A percentile compares a stretch with the other conserved stretches of the same genome.
Conservation (phyloP, 2,797 vertebrate genomes). For the Gallinago stenura region DNA sequence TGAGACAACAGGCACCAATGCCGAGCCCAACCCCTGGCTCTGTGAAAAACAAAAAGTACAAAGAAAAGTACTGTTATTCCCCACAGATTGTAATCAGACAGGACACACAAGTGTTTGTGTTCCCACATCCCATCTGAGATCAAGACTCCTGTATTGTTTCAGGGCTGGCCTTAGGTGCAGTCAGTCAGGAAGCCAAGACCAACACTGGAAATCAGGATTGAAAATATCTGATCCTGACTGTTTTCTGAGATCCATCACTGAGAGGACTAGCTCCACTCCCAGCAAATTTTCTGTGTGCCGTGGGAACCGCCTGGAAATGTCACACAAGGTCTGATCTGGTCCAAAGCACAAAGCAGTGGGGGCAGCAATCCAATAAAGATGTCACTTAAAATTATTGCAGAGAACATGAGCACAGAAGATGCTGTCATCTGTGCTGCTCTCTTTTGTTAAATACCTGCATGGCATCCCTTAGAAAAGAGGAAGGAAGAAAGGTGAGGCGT, state of each 20-base stretch:
- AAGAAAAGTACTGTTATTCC: not conserved
- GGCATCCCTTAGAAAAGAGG: not conserved
- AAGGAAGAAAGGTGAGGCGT: not conserved
- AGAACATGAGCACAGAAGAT: not conserved
- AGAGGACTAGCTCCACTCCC: not conserved
- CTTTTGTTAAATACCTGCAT: not conserved
- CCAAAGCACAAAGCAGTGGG: not conserved
- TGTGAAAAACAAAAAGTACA: slow-evolving; percentile 68
- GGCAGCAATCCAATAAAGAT: not conserved
- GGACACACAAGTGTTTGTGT: slow-evolving; percentile 47
- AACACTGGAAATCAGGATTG: slow-evolving; percentile 28
- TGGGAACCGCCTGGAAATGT: slow-evolving; percentile 4
- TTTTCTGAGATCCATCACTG: not conserved
- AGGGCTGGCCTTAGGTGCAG: slow-evolving; percentile 20
- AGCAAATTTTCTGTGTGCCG: not conserved
- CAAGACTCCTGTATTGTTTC: slow-evolving; percentile 28
- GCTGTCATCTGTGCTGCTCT: not conserved
- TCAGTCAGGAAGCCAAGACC: slow-evolving; percentile 38
- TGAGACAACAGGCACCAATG: slow-evolving; percentile 93
- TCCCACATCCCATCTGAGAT: slow-evolving; percentile 42
- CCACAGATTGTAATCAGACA: not conserved
- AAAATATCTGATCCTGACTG: slow-evolving; percentile 31
- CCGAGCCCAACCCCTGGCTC: slow-evolving; percentile 93
- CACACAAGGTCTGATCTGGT: not conserved
- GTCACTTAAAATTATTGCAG: not conserved